Evolutionary conservation across 2,113 vertebrate species (phyloP).

Genomic region (Eulacestoma nigropectus): DNA sequence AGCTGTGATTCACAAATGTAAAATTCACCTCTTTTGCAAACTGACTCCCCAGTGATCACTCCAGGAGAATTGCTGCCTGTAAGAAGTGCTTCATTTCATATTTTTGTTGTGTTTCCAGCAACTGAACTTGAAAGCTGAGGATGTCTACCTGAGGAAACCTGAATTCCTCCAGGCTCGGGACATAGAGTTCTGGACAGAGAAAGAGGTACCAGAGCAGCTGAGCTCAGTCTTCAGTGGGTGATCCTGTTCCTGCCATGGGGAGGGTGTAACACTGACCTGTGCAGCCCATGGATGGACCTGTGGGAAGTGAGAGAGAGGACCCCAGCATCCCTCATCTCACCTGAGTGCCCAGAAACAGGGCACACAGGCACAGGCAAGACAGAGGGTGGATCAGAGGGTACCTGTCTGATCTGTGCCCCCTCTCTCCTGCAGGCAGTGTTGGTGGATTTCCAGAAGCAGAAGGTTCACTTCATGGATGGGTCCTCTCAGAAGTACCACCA

Average conservation of each 20-base stretch:
- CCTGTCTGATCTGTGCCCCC: background rate
- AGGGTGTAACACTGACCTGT: background rate
- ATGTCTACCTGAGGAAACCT: slow-evolving; percentile 70
- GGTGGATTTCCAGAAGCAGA: slow-evolving; percentile 68
- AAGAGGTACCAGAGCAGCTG: slow-evolving; percentile 71
- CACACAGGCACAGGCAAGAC: background rate
- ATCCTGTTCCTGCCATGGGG: background rate
- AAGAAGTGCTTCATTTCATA: background rate
- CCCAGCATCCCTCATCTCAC: background rate
- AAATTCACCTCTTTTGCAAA: background rate
- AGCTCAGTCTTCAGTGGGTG: background rate
- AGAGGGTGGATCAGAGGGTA: background rate
- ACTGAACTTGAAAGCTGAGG: slow-evolving; percentile 73
- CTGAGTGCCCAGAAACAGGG: background rate
- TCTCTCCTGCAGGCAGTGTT: slow-evolving; percentile 70
- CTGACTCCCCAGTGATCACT: background rate
- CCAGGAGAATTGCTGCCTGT: background rate
- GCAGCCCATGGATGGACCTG: background rate
- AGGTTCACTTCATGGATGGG: slow-evolving; percentile 70
- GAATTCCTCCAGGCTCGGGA: slow-evolving; percentile 74
- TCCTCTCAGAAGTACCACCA: slow-evolving; percentile 73
- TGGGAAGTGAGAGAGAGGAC: background rate
- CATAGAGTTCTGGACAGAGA: slow-evolving; percentile 80
- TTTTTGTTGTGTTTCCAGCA: slow-evolving; percentile 54
- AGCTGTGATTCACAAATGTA: background rate